A percentile compares a stretch with the other conserved stretches of the same genome.
Conservation (phyloP, 2,888 invertebrate species). For the Caenorhabditis panamensis region DNA sequence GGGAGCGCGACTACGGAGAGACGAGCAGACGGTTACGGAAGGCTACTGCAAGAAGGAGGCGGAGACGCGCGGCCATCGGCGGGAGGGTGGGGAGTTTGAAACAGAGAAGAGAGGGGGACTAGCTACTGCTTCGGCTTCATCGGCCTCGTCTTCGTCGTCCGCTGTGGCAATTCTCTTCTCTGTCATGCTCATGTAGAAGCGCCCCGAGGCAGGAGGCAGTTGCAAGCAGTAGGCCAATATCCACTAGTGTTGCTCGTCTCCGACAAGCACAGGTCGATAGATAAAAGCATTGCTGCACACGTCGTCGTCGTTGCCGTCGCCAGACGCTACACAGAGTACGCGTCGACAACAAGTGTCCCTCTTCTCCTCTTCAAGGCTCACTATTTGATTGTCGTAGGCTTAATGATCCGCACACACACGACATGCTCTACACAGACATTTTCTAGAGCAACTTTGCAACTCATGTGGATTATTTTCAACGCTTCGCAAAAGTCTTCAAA, state of each 20-base stretch:
- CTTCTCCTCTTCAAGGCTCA: constrained; percentile 55
- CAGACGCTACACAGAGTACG: constrained; percentile 50
- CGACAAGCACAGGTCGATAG: constrained; percentile 59
- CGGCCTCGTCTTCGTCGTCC: constrained; percentile 29
- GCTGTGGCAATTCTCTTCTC: constrained; percentile 47
- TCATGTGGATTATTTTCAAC: too few species aligned
- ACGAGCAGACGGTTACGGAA: constrained; percentile 51
- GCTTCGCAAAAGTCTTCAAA: too few species aligned
- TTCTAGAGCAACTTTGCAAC: constrained; percentile 20
- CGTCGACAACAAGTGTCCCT: constrained; percentile 52
- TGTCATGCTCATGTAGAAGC: constrained; percentile 55
- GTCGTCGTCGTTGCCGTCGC: constrained; percentile 25
- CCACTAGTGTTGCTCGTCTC: constrained; percentile 57
- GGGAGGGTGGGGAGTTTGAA: constrained; percentile 29
- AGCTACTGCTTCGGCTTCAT: constrained; percentile 47
- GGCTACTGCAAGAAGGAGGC: constrained; percentile 33
- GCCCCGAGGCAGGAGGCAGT: constrained; percentile 57
- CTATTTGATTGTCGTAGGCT: constrained; percentile 61
- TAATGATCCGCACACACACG: constrained; percentile 52
- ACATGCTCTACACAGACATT: constrained; percentile 40
- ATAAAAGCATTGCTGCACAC: constrained; percentile 55
- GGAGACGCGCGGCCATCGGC: constrained; percentile 23
- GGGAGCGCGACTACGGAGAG: constrained; percentile 43
- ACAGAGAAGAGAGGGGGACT: constrained; percentile 41
- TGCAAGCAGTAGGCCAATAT: constrained; percentile 57